Base-by-base conservation (phyloP, 2,888 invertebrate genomes). In the Bombylius discolor region DNA sequence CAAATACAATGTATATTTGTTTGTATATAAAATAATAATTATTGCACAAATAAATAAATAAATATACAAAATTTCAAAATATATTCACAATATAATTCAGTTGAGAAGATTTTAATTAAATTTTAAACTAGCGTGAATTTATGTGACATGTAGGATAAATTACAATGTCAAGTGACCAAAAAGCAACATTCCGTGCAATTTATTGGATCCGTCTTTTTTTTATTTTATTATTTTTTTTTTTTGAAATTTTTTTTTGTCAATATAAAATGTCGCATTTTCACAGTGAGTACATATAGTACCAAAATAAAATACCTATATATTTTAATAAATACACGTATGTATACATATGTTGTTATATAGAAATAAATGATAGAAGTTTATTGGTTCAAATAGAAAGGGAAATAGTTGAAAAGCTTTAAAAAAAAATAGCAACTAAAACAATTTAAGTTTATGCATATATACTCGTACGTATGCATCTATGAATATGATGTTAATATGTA, bases 161-260 rank as follows among this genome's bases (percentile, higher is more conserved):
- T 54, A 54, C 54, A 54, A 54, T 54, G 54, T 54, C 54, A 54
- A 54, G 54, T 54, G 54, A 54, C 54, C 54, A 49, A 54, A 54
- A 54, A 49, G 54, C 54, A 34, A 54, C 54, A 54, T 54, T 47
- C 49, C 49, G 31, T 42, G 42, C 49, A 54, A 54, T 54, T 54
- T 54, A 54, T 54, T 54, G 49, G 45, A 49, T 54, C 49, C 44
- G 54, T 54, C 54, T 54, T 49, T 33, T 52, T 33, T 33, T 12
- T 54, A 49, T 54, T 45, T 7, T 45, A 32, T 48, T 12, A 7
- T 32, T 49, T 49, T 33, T n/a, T n/a, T n/a, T n/a, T 32, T 49
- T 45, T 54, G 6, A n/a, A n/a, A 34, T 54, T 34, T n/a, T 49
- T 33, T 32, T 49, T 45, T 54, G 6, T 49, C 44, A 54, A 54